These are phyloP conservation scores for Prenolepis imparis DNA, from an alignment of 2,888 invertebrate genomes.

Conservation along the genomic window DNA sequence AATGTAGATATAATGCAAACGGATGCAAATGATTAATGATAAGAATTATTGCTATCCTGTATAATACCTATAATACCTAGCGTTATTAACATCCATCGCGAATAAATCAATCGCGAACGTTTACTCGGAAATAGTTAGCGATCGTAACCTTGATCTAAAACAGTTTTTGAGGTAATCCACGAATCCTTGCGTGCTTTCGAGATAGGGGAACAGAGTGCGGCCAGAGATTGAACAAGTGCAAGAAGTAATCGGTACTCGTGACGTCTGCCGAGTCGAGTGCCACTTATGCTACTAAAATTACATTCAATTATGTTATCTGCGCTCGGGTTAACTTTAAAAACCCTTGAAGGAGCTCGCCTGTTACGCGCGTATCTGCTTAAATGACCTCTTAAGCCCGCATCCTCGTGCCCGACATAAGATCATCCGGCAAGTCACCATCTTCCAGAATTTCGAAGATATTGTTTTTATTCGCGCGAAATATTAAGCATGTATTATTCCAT, in stretches of 20 bases:
- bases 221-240: conserved; percentile 81
- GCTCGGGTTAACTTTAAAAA: conserved; percentile 83
- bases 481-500: neutral
- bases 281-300: conserved; percentile 86
- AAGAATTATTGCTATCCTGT: conserved; percentile 41
- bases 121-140: conserved; percentile 39
- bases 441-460: conserved; percentile 11
- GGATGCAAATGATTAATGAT: conserved; percentile 21
- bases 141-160: conserved; percentile 75
- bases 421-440: conserved; percentile 54
- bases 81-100: conserved; percentile 32
- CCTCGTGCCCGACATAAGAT: conserved; percentile 71
- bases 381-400: conserved; percentile 78
- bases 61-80: conserved; percentile 7
- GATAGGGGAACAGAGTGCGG: conserved; percentile 68
- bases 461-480: neutral
- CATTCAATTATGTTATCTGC: conserved; percentile 85
- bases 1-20: neutral
- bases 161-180: conserved; percentile 69
- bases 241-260: conserved; percentile 83
- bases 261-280: conserved; percentile 85
- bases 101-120: conserved; percentile 45
- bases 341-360: conserved; percentile 79
- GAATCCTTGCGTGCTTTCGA: conserved; percentile 63
- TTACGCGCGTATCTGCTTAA: conserved; percentile 76